Percentiles rank a stretch among this genome's conserved stretches.
Evolutionary conservation across 2,888 invertebrate species (phyloP).

Genomic region (Lithosia quadra): DNA sequence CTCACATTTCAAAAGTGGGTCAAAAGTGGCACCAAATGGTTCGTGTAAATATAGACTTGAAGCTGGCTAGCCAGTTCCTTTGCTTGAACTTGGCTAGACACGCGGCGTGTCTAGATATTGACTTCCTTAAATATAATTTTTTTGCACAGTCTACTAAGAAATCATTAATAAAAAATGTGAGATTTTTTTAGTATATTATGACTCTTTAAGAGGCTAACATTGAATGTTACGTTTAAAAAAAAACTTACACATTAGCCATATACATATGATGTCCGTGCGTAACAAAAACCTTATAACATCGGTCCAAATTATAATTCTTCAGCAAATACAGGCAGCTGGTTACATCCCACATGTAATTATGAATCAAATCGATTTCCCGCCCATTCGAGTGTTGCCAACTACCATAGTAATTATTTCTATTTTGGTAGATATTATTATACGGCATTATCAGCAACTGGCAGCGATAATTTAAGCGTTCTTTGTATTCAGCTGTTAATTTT

Average conservation of each 20-base stretch:
- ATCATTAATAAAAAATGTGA: not conserved
- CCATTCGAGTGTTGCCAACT: constrained; percentile 59
- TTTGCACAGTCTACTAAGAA: too few relatives aligned
- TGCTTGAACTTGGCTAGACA: too few relatives aligned
- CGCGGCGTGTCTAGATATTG: too few relatives aligned
- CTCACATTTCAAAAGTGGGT: too few relatives aligned
- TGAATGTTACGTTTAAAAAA: not conserved
- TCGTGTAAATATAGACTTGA: too few relatives aligned
- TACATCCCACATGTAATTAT: constrained; percentile 88
- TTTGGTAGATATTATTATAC: constrained; percentile 60
- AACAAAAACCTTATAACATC: constrained; percentile 88
- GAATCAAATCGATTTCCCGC: constrained; percentile 75
- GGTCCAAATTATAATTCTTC: constrained; percentile 87
- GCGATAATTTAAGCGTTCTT: constrained; percentile 80
- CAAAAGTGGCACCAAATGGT: too few relatives aligned
- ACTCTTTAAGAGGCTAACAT: not conserved
- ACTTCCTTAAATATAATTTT: too few relatives aligned
- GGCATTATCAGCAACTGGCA: constrained; percentile 88
- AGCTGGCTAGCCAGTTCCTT: too few relatives aligned
- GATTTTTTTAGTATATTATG: too few relatives aligned
- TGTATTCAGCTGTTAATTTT: constrained; percentile 88
- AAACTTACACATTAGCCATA: constrained; percentile 88
- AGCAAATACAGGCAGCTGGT: constrained; percentile 88
- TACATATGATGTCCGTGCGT: constrained; percentile 88
- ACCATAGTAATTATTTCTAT: constrained; percentile 35